Evolutionary conservation across 2,113 vertebrate genomes (phyloP), one percentile per base, ranked within the genome.

Genomic region (Ciconia maguari): DNA sequence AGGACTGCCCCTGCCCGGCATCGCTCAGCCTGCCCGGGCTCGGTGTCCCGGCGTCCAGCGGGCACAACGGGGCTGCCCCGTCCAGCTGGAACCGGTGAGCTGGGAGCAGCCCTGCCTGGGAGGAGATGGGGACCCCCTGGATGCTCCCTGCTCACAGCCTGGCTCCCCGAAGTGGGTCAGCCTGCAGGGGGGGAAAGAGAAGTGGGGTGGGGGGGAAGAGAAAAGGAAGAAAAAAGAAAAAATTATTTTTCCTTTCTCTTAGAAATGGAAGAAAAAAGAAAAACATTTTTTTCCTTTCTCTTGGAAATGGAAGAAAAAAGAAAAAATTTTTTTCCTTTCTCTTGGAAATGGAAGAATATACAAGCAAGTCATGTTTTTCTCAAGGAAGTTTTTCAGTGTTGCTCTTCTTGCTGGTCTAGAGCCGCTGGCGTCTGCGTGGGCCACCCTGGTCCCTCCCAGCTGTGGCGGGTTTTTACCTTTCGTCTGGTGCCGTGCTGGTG

Each of bases 41-140:
- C 4, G 0, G 38, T 3, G 9, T 24, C 24, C 25, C 5, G 1
- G 15, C 4, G 32, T 32, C 27, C 11, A 1, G 38, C 0, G 11
- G 38, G 19, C 46, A 62, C 49, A 62, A 41, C 9, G 2, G 3
- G 14, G 22, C 15, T 12, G 11, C 57, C 57, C 16, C 2, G 2
- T 55, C 54, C 18, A 6, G 14, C 36, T 38, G 64, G 65, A 27
- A 83, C 36, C 36, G 60, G 19, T 10, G 46, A 32, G 34, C 30
- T 2, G 8, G 17, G 75, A 61, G 48, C 61, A 76, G 55, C 70
- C 21, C 25, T 49, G 3, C n/a, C 36, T 49, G 86, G 74, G 54
- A 55, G 46, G 74, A 69, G 78, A 25, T 34, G 38, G 52, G 32
- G 48, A n/a, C 11, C 7, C 74, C 10, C 6, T 0, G 30, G 46